Evolutionary conservation across 1,140 invertebrate species (phyloP), one percentile per base, ranked within the genome.

Genomic region (Sycobia sp.): DNA sequence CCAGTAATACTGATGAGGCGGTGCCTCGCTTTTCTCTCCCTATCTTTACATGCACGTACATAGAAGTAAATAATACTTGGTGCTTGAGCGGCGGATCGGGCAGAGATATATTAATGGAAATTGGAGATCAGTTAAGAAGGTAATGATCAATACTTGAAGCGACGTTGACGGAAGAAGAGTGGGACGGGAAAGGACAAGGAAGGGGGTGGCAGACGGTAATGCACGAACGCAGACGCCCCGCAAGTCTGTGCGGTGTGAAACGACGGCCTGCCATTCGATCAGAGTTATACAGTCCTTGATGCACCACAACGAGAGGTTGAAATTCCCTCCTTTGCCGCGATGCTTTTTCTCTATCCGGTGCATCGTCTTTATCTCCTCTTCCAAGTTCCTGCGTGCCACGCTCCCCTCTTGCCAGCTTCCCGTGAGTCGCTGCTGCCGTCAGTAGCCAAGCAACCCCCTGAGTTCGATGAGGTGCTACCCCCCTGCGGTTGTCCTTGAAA

Each of bases 101-200:
- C 13, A 10, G 4, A 57, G 39, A 59, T 14, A 18, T 1, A 34
- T 69, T 73, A 73, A 77, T 79, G 73, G 65, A 77, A 82, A 79
- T 82, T 76, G 78, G 70, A 78, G 76, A 80, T 80, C 75, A 74
- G 73, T 79, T 78, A 73, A 80, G 71, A 80, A 74, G 73, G 77
- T 81, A 80, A 82, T 81, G 77, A 82, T 81, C 79, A 81, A 81
- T 81, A 81, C 67, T 20, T 23, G 29, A 9, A 1, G 10, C 9
- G 34, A 55, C 49, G 36, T 22, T 27, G 29, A 44, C 65, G 60
- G 66, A 61, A 53, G 34, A 9, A 53, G 34, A 9, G 49, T 29
- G 11, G 27, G 20, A 22, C 20, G 13, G 32, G 27, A 16, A 22
- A 11, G 13, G 32, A 10, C 22, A 32, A 20, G 32, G 32, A 23